Percentiles rank a stretch among this genome's conserved stretches.
These are phyloP conservation scores for Catocala sponsa DNA, from an alignment of 2,888 invertebrate genomes.

Conservation along the genomic window DNA sequence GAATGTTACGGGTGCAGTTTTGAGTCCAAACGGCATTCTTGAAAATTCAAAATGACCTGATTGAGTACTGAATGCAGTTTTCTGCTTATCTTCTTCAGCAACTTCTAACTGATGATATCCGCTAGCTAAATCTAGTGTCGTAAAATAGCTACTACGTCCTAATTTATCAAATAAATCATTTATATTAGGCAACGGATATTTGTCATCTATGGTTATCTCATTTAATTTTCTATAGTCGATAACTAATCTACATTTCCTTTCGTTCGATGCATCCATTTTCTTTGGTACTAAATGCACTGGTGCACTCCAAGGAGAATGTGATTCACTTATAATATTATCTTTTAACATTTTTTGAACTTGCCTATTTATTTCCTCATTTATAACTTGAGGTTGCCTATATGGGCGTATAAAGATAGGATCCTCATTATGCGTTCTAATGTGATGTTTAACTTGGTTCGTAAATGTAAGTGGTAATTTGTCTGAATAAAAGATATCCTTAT, in stretches of 20 bases:
- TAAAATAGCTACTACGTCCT: constrained; percentile 21
- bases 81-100: constrained; percentile 13
- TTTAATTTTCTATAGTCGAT: constrained; percentile 1
- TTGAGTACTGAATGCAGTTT: constrained; percentile 23
- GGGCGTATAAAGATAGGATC: no score
- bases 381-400: no score
- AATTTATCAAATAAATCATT: no score
- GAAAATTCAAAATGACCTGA: constrained; percentile 55
- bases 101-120: constrained; percentile 28
- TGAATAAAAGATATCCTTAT: no score
- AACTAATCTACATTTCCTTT: constrained; percentile 40
- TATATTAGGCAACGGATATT: no score
- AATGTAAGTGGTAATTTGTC: constrained; percentile 25
- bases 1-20: constrained; percentile 27
- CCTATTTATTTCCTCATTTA: no score
- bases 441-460: constrained; percentile 51
- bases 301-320: constrained; percentile 17
- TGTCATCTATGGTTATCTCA: constrained; percentile 25
- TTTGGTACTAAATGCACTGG: constrained; percentile 37
- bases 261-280: constrained; percentile 38
- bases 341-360: no score
- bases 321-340: no score
- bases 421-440: constrained; percentile 45
- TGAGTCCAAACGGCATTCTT: no score
- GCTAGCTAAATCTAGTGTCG: constrained; percentile 22